A percentile compares a stretch with the other conserved stretches of the same genome.
Conservation (phyloP, 2,113 vertebrate species). For the Amblyornis subalaris region DNA sequence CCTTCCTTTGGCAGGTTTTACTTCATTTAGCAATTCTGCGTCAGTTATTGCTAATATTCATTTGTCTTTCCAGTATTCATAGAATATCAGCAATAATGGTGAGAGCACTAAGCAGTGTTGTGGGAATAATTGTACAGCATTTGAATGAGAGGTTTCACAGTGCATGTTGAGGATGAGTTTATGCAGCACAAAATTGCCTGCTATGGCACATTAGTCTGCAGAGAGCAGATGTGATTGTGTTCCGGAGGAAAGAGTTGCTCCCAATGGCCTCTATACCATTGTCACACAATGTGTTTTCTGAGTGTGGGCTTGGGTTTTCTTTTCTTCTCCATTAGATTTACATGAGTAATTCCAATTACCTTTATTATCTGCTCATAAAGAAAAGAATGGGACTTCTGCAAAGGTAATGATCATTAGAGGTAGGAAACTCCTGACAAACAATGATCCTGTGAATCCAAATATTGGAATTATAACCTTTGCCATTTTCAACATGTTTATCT, state of each 20-base stretch:
- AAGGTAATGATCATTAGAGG: not conserved
- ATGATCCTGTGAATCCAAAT: not conserved
- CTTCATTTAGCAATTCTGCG: not conserved
- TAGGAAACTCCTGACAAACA: not conserved
- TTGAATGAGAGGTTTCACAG: not conserved
- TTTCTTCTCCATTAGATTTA: not conserved
- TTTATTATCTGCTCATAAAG: constrained; percentile 4
- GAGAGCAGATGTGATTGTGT: not conserved
- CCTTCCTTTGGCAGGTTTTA: not conserved
- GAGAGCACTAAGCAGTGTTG: not conserved
- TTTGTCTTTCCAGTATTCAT: not conserved
- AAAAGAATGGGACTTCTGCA: not conserved
- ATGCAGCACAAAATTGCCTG: constrained; percentile 3
- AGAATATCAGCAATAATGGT: not conserved
- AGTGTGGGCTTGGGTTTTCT: not conserved
- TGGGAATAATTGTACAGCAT: not conserved
- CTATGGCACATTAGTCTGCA: not conserved
- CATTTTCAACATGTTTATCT: not conserved
- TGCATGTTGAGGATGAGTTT: not conserved
- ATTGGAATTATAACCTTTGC: not conserved
- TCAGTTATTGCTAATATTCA: not conserved
- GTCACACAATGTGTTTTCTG: not conserved
- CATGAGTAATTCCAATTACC: constrained; percentile 31
- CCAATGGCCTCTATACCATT: not conserved
- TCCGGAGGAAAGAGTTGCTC: not conserved